A percentile compares a stretch with the other conserved stretches of the same genome.
These are phyloP conservation scores for Aphidoletes aphidimyza DNA, from an alignment of 2,888 invertebrate genomes.

Conservation along the genomic window DNA sequence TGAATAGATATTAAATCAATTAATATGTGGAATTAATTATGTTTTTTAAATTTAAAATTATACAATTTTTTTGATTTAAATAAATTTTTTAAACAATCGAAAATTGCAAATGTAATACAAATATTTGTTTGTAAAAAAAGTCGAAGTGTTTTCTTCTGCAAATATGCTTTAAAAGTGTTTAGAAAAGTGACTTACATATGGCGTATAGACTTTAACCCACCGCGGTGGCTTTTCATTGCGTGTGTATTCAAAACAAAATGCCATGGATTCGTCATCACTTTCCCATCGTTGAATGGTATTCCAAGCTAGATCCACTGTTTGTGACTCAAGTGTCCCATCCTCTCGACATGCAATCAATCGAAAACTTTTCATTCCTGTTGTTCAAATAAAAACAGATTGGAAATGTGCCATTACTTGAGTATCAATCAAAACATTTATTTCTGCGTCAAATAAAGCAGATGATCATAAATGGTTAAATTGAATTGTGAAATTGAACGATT, in stretches of 20 bases:
- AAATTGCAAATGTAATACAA: no score
- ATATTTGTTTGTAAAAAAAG: no score
- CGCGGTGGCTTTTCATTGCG: slow-evolving; percentile 81
- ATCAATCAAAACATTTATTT: no score
- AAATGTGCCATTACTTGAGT: no score
- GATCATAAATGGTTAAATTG: not conserved
- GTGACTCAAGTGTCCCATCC: slow-evolving; percentile 81
- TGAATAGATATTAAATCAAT: slow-evolving; percentile 53
- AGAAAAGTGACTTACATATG: slow-evolving; percentile 76
- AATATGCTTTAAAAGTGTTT: no score
- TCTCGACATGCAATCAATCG: slow-evolving; percentile 87
- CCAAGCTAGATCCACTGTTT: slow-evolving; percentile 87
- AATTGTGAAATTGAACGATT: not conserved
- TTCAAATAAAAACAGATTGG: not conserved
- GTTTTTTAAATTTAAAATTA: not conserved
- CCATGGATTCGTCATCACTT: slow-evolving; percentile 91
- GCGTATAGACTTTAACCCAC: slow-evolving; percentile 88
- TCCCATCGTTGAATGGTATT: slow-evolving; percentile 85
- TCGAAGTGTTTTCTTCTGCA: no score
- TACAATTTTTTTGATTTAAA: no score
- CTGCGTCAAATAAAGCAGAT: not conserved
- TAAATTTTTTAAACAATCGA: no score
- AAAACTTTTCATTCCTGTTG: slow-evolving; percentile 71
- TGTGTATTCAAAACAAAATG: slow-evolving; percentile 88
- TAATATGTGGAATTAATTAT: not conserved